Percentiles rank a stretch among this genome's conserved stretches.
Conservation (phyloP, 2,113 vertebrate species). For the Cinclus cinclus region DNA sequence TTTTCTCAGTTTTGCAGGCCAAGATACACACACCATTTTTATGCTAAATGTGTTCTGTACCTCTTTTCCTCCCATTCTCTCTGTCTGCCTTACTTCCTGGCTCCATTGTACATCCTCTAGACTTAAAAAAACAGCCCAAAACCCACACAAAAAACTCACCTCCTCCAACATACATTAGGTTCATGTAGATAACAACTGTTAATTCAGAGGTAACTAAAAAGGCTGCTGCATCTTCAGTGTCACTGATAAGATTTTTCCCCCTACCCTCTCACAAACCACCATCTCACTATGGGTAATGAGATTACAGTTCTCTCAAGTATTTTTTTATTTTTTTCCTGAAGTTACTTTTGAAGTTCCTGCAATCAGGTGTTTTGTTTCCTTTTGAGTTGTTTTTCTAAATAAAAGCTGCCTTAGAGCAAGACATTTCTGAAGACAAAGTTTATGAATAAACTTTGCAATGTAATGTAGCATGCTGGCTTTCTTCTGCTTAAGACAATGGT, state of each 20-base stretch:
- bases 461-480: not conserved
- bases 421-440: not conserved
- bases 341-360: not conserved
- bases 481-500: not conserved
- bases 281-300: not conserved
- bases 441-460: not conserved
- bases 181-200: not conserved
- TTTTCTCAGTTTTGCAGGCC: not conserved
- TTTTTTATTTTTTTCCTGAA: not conserved
- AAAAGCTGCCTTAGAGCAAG: not conserved
- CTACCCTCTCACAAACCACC: not conserved
- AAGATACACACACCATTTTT: not conserved
- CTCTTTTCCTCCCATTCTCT: slow-evolving; percentile 34
- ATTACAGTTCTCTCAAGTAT: not conserved
- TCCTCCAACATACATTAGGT: not conserved
- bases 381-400: not conserved
- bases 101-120: not conserved
- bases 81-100: slow-evolving; percentile 9
- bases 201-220: not conserved
- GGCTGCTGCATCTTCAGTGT: not conserved
- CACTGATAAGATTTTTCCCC: not conserved
- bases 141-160: not conserved
- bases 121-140: not conserved
- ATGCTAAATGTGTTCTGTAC: not conserved
- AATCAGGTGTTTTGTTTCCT: not conserved